These are phyloP conservation scores for Halcyon chelicuti DNA, from an alignment of 2,797 vertebrate genomes.

Conservation along the genomic window DNA sequence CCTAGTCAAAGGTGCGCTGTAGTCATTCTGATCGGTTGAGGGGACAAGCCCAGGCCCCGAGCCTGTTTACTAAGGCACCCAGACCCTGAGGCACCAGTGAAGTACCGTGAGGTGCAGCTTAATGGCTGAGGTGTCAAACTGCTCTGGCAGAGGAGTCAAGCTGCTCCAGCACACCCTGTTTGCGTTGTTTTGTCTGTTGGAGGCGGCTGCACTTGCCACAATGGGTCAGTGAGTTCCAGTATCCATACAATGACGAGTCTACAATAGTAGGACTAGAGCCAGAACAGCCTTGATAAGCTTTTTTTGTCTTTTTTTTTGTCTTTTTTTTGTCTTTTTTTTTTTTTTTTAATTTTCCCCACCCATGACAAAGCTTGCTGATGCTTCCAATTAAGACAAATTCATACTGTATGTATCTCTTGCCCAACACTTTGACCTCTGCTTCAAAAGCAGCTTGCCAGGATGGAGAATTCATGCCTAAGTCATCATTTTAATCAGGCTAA, in stretches of 20 bases:
- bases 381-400: background rate
- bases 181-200: too few relatives aligned
- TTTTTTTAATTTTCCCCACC: too few relatives aligned
- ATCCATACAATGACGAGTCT: background rate
- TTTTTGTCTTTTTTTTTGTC: background rate
- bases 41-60: background rate
- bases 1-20: background rate
- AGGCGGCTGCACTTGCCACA: too few relatives aligned
- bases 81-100: background rate
- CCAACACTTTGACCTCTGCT: background rate
- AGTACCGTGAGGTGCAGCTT: background rate
- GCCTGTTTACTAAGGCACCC: background rate
- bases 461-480: background rate
- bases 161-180: too few relatives aligned
- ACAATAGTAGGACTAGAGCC: background rate
- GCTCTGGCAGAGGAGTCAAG: background rate
- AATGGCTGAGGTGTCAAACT: background rate
- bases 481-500: slow-evolving; percentile 9
- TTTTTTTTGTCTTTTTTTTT: background rate
- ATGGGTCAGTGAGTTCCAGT: background rate
- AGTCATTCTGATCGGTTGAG: background rate
- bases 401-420: background rate
- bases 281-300: background rate
- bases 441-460: background rate
- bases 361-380: background rate